Percentiles rank a stretch among this genome's conserved stretches.
These are phyloP conservation scores for Pteronotus mesoamericanus DNA, from an alignment of 2,797 vertebrate species.

Conservation along the genomic window DNA sequence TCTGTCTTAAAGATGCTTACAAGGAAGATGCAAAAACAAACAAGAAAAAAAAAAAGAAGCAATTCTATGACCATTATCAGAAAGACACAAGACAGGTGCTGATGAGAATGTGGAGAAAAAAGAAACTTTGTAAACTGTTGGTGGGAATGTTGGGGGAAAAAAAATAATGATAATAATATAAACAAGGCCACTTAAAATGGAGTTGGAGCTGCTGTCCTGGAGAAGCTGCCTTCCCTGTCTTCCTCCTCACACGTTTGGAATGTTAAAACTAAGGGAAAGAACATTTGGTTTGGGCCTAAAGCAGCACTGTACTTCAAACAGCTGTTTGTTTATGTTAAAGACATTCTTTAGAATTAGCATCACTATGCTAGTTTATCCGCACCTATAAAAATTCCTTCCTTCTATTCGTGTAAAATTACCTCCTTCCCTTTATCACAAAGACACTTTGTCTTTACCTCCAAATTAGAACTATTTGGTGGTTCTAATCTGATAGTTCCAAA, in stretches of 20 bases:
- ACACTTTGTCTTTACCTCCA: background rate
- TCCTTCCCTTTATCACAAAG: background rate
- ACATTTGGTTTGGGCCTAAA: background rate
- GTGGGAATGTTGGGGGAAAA: background rate
- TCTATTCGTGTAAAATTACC: no score
- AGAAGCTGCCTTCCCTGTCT: background rate
- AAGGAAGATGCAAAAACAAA: background rate
- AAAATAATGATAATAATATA: background rate
- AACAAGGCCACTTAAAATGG: background rate
- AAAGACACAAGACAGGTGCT: background rate
- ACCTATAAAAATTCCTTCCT: background rate
- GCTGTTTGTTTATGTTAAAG: background rate
- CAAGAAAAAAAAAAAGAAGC: background rate
- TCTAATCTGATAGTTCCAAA: background rate
- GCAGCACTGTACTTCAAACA: background rate
- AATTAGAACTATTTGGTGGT: background rate
- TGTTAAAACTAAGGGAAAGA: background rate
- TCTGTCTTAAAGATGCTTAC: background rate
- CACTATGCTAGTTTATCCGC: background rate
- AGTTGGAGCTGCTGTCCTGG: background rate
- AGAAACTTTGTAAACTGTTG: background rate
- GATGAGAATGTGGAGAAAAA: background rate
- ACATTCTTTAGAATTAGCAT: background rate
- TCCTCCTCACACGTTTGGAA: background rate
- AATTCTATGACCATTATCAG: background rate